Base-by-base conservation (phyloP, 2,113 vertebrate genomes). In the Percina caprodes region DNA sequence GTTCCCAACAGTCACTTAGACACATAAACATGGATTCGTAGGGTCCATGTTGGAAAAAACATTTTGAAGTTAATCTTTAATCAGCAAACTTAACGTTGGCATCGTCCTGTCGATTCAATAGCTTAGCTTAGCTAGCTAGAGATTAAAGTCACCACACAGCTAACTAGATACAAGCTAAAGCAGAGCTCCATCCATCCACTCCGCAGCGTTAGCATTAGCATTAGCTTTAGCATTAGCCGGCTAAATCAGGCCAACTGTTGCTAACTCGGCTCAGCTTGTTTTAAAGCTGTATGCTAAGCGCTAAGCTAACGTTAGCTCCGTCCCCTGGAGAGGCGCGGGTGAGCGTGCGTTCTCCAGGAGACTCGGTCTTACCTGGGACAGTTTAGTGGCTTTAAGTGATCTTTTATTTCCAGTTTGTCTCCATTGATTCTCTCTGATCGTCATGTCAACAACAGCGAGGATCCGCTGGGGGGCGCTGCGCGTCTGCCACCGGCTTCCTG, bases 241-340 rank as follows among this genome's bases (percentile, higher is more conserved):
- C 55, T 6, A 0, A 7, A 51, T 52, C 16, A 51, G 61, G 76
- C 79, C 80, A 89, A 89, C 86, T 91, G 89, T 91, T 91, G 89
- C 87, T 66, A 72, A 51, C 56, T 75, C 18, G 11, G 15, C 33
- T 67, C 55, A 56, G 65, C 11, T 49, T 46, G 26, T 23, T 63
- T 6, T 30, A 46, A 55, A 67, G 23, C 39, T 26, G 23, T 0
- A 21, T 26, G 73, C 85, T 75, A 69, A 77, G 46, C 62, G 73
- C 85, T 75, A 69, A 74, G 48, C 63, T 85, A 77, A 56, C 11
- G 5, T 30, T 23, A 59, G 68, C 21, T 16, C 14, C 21, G 6
- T 9, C 19, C 0, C 39, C 9, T 0, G 8, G 0, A 39, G 39
- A 2, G 39, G 39, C 39, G 39, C 39, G 39, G 39, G 39, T 3